Conservation (phyloP, 1,140 invertebrate species). For the Sminthurides bifidus region DNA sequence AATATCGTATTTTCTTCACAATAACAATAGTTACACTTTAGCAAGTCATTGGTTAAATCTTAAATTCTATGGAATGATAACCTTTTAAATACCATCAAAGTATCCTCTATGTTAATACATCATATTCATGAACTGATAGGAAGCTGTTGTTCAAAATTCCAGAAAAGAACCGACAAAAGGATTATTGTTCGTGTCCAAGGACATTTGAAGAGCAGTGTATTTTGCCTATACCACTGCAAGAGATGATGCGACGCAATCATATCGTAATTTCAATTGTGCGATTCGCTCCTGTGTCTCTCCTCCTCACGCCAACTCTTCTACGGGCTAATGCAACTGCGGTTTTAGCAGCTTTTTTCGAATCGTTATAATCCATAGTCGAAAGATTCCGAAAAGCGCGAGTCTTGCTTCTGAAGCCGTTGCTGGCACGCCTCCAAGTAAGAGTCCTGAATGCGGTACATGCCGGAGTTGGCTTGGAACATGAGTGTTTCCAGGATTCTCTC, state of each 20-base stretch:
- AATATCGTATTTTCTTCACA: no score
- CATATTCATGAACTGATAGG: no score
- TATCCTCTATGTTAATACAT: no score
- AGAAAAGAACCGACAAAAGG: no score
- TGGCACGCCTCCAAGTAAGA: constrained; percentile 75
- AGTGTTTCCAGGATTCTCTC: constrained; percentile 82
- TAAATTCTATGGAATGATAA: no score
- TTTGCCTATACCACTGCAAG: no score
- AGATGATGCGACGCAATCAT: background rate
- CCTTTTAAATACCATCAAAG: no score
- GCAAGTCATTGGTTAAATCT: no score
- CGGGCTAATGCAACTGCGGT: background rate
- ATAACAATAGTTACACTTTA: no score
- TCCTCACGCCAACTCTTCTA: background rate
- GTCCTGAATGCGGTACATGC: constrained; percentile 82
- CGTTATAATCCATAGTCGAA: constrained; percentile 55
- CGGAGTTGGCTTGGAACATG: constrained; percentile 83
- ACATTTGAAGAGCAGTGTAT: background rate
- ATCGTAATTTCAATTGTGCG: background rate
- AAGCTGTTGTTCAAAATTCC: no score
- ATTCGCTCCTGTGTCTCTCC: background rate
- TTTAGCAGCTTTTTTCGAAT: background rate
- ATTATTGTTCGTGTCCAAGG: no score
- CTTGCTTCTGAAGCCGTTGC: constrained; percentile 71
- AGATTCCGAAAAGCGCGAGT: constrained; percentile 65